phyloP scores from a whole-genome alignment of 2,113 vertebrate species.

The Nycticorax nycticorax region DNA sequence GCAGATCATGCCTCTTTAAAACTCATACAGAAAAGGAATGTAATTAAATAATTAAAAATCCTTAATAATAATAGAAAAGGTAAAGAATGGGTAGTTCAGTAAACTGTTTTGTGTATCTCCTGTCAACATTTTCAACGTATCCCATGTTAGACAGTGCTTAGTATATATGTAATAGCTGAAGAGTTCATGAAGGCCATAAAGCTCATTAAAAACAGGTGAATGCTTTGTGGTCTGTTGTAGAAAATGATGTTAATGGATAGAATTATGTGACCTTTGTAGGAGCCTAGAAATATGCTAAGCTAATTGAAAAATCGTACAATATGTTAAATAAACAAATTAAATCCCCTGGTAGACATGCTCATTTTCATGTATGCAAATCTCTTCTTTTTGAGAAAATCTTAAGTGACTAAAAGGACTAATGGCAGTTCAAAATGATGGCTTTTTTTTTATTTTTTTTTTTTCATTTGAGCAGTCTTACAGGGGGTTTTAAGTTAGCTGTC shows the following conservation, averaged over 20 bases:
- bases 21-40: neutral
- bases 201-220: neutral
- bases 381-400: neutral
- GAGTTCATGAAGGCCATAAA: neutral
- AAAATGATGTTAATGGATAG: neutral
- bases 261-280: neutral
- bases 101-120: neutral
- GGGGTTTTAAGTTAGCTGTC: neutral
- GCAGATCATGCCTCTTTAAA: neutral
- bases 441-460: neutral
- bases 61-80: neutral
- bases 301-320: neutral
- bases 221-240: neutral
- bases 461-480: neutral
- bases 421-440: neutral
- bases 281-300: neutral
- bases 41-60: neutral
- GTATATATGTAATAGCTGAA: neutral
- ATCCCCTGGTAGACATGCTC: neutral
- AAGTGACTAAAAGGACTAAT: no score
- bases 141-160: neutral
- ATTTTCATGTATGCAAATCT: neutral
- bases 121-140: neutral
- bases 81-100: neutral
- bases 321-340: neutral